phyloP scores from a whole-genome alignment of 2,888 invertebrate species.

The Parelbella ahira region DNA sequence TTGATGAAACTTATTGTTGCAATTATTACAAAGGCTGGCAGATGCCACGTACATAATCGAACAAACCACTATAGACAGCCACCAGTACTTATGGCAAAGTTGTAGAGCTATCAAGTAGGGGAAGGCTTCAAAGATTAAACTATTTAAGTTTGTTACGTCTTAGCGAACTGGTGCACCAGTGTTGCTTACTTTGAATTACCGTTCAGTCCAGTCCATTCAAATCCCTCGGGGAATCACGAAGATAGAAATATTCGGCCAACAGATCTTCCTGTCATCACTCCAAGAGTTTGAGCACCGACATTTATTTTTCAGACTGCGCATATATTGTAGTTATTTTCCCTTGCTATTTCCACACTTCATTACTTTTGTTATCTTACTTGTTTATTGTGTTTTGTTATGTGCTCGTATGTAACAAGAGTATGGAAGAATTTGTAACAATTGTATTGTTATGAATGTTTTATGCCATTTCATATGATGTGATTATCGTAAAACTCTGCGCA shows the following conservation, averaged over 20 bases:
- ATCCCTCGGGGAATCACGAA: constrained; percentile 58
- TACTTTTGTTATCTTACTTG: neutral
- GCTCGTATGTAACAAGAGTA: no score
- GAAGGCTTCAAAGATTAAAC: constrained; percentile 49
- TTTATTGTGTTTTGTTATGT: no score
- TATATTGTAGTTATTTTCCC: constrained; percentile 5
- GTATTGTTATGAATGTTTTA: no score
- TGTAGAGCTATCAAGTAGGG: no score
- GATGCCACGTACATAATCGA: no score
- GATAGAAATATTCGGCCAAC: constrained; percentile 50
- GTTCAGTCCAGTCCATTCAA: constrained; percentile 48
- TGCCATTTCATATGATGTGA: no score
- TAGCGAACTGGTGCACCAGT: constrained; percentile 49
- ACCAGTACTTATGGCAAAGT: no score
- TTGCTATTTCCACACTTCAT: constrained; percentile 1
- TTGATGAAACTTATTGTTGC: no score
- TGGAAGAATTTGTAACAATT: no score
- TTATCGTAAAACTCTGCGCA: no score
- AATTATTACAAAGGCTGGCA: no score
- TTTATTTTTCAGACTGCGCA: constrained; percentile 16
- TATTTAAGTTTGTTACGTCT: constrained; percentile 54
- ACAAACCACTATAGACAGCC: no score
- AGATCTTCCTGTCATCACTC: constrained; percentile 42
- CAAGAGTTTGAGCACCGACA: constrained; percentile 16
- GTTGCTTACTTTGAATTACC: constrained; percentile 55